Evolutionary conservation across 2,113 vertebrate genomes (phyloP), one percentile per base, ranked within the genome.

Genomic region (Nanger granti): DNA sequence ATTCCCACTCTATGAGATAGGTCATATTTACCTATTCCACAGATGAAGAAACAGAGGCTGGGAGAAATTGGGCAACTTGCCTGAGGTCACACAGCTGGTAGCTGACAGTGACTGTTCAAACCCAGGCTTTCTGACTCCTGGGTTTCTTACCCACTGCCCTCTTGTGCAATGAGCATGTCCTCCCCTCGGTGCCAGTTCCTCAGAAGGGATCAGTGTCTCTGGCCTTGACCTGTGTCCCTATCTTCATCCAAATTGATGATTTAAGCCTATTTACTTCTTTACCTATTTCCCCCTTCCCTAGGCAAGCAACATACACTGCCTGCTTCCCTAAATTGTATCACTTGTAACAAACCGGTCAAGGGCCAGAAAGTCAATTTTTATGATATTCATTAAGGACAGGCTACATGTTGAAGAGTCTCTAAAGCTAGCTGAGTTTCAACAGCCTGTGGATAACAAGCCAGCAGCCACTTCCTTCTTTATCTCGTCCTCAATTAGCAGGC

Each of bases 341-440:
- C 28, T 89, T 89, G 47, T 41, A n/a, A 73, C n/a, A 90, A 88
- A 83, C 18, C 24, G 57, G 87, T 80, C 86, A 55, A 96, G 88
- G 82, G 15, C 31, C 20, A 26, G 15, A 86, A 31, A 66, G 60
- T 82, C 29, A 4, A 57, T 88, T 54, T 96, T 92, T 93, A 87
- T 91, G 73, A 54, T 83, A 87, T 73, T 93, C 60, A 92, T 95
- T 80, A 96, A 91, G 83, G 93, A 96, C 87, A 90, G 95, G 62
- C 34, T 4, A 18, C 73, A 15, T 76, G 73, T 85, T 87, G 17
- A 24, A 89, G 60, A 47, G 41, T 87, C 86, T 93, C 83, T 80
- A 66, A 96, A 62, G 73, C 73, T 20, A 49, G 62, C 59, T 89
- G 79, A 14, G 47, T 88, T 93, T 95, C 87, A 44, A 20, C 24